phyloP scores from a whole-genome alignment of 2,797 vertebrate species.

The Melanotaenia nigrans region DNA sequence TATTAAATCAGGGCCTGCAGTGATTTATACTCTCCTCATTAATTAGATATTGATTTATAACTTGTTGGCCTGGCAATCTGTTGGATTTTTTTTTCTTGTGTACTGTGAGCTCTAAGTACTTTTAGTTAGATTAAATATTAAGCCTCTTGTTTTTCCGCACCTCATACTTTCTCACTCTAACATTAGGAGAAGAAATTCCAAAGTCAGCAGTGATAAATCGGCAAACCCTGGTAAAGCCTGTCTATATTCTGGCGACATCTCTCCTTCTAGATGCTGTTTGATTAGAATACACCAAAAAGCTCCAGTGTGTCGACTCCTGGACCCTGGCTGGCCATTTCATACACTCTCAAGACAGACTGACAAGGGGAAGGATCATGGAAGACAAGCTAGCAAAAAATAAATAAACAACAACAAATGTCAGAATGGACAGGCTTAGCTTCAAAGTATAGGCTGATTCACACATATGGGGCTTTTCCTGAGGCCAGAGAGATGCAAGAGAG shows the following conservation, averaged over 20 bases:
- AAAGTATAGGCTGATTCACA: conserved; percentile 66
- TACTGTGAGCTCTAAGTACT: conserved; percentile 60
- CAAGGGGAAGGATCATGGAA: conserved; percentile 30
- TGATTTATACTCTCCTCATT: conserved; percentile 74
- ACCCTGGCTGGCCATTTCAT: conserved; percentile 30
- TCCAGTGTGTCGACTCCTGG: conserved; percentile 31
- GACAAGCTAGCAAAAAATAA: conserved; percentile 49
- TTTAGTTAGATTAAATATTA: conserved; percentile 74
- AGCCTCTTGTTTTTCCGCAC: conserved; percentile 48
- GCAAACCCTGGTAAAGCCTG: conserved; percentile 51
- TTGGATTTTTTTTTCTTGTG: conserved; percentile 61
- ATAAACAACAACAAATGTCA: conserved; percentile 59
- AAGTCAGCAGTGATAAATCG: conserved; percentile 57
- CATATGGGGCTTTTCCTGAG: conserved; percentile 17
- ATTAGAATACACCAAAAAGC: conserved; percentile 57
- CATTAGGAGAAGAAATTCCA: conserved; percentile 44
- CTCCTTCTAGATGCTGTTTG: conserved; percentile 52
- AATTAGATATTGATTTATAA: conserved; percentile 79
- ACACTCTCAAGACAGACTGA: conserved; percentile 46
- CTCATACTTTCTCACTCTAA: conserved; percentile 45
- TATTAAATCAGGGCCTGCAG: conserved; percentile 63
- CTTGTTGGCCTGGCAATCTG: conserved; percentile 64
- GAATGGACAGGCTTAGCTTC: conserved; percentile 55
- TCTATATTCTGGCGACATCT: conserved; percentile 41
- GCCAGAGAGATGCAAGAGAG: conserved; percentile 23